A percentile compares a stretch with the other conserved stretches of the same genome.
Conservation (phyloP, 2,113 vertebrate genomes). For the Ploceus nigricollis region DNA sequence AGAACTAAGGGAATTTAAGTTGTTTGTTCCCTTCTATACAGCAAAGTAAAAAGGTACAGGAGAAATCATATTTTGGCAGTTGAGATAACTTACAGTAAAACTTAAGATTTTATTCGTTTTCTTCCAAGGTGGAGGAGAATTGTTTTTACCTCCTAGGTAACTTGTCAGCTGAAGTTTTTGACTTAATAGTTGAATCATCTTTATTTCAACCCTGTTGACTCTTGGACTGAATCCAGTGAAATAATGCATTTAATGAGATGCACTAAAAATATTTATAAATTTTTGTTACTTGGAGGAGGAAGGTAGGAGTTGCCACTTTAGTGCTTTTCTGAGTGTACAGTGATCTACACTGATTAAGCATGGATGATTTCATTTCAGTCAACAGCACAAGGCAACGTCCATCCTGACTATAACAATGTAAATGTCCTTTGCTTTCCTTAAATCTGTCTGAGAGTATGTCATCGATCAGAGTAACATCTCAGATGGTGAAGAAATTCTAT, state of each 20-base stretch:
- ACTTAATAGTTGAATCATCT: background rate
- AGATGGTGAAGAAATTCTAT: background rate
- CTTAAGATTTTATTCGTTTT: background rate
- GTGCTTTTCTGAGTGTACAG: background rate
- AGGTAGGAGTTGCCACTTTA: background rate
- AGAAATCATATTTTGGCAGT: background rate
- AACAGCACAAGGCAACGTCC: conserved; percentile 56
- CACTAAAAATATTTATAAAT: background rate
- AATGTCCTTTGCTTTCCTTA: conserved; percentile 33
- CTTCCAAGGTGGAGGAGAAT: background rate
- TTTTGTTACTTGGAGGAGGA: background rate
- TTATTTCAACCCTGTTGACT: background rate
- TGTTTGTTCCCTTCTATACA: background rate
- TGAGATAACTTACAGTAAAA: background rate
- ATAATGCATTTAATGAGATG: background rate
- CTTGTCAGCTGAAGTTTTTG: background rate
- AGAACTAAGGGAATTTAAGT: background rate
- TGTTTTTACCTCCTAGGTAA: background rate
- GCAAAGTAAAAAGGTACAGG: background rate
- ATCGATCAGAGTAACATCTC: background rate
- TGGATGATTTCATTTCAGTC: conserved; percentile 68
- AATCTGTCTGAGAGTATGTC: background rate
- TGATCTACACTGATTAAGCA: conserved; percentile 38
- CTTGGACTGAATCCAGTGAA: background rate
- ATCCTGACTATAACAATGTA: conserved; percentile 54